Evolutionary conservation across 2,888 invertebrate genomes (phyloP).

Genomic region (Xylophagus ater): DNA sequence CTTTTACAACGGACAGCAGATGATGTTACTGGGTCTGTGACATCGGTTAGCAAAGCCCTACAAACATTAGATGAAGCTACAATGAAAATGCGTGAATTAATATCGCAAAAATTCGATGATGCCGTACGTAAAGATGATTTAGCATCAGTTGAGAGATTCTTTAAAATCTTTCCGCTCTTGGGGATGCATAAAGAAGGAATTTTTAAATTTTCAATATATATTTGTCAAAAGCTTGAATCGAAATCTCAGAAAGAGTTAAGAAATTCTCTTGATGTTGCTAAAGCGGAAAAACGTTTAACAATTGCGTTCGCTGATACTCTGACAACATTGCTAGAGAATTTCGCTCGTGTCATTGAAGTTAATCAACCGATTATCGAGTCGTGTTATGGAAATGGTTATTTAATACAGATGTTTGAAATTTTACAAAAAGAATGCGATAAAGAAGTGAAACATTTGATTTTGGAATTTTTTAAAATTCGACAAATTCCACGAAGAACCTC

Average conservation of each 20-base stretch:
- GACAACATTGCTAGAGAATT: slow-evolving; percentile 72
- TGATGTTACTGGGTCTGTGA: slow-evolving; percentile 52
- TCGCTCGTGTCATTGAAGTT: slow-evolving; percentile 72
- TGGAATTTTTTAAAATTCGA: slow-evolving; percentile 61
- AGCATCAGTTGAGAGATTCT: slow-evolving; percentile 84
- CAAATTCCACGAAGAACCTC: slow-evolving; percentile 52
- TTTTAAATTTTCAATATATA: slow-evolving; percentile 72
- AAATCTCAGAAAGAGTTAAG: slow-evolving; percentile 62
- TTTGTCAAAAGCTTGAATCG: slow-evolving; percentile 61
- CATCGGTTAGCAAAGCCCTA: slow-evolving; percentile 38
- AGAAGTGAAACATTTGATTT: slow-evolving; percentile 48
- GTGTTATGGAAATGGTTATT: slow-evolving; percentile 71
- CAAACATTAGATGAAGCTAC: slow-evolving; percentile 60
- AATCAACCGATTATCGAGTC: slow-evolving; percentile 84
- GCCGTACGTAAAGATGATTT: slow-evolving; percentile 81
- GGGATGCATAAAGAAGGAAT: slow-evolving; percentile 87
- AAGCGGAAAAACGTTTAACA: slow-evolving; percentile 57
- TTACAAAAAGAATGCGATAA: slow-evolving; percentile 72
- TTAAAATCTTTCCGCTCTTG: slow-evolving; percentile 92
- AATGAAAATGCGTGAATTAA: slow-evolving; percentile 45
- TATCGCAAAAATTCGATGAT: slow-evolving; percentile 77
- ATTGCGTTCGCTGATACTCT: slow-evolving; percentile 78
- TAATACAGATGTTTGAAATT: slow-evolving; percentile 57
- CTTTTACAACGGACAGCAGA: slow-evolving; percentile 64
- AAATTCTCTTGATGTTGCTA: slow-evolving; percentile 51